A percentile compares a stretch with the other conserved stretches of the same genome.
Evolutionary conservation across 2,888 invertebrate genomes (phyloP).

Genomic region (Patella ulyssiponensis): DNA sequence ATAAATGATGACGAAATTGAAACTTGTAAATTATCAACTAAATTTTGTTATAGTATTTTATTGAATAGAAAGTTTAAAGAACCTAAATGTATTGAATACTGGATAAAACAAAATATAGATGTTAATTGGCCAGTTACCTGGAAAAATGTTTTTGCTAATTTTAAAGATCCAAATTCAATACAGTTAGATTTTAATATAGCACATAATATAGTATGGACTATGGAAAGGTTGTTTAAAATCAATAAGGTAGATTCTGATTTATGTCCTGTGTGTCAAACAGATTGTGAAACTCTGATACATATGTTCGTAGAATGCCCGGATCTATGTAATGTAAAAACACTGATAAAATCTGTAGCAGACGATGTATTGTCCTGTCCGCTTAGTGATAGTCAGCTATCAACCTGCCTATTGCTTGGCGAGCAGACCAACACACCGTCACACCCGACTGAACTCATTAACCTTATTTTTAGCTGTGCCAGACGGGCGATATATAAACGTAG

Average conservation of each 20-base stretch:
- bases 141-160: not conserved
- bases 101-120: not conserved
- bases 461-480: not conserved
- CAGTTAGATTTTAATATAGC: not conserved
- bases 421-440: too few species aligned
- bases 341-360: too few species aligned
- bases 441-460: not conserved
- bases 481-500: not conserved
- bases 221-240: too few species aligned
- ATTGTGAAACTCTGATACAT: too few species aligned
- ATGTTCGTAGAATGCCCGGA: too few species aligned
- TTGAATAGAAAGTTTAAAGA: not conserved
- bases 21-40: not conserved
- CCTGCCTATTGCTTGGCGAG: too few species aligned
- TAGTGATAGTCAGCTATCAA: too few species aligned
- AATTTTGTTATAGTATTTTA: not conserved
- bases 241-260: too few species aligned
- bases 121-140: not conserved
- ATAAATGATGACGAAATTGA: not conserved
- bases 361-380: too few species aligned
- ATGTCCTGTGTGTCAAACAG: too few species aligned
- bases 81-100: not conserved
- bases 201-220: not conserved
- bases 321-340: too few species aligned
- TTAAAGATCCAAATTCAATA: not conserved